phyloP scores from a whole-genome alignment of 2,113 vertebrate species.

The Junco hyemalis region DNA sequence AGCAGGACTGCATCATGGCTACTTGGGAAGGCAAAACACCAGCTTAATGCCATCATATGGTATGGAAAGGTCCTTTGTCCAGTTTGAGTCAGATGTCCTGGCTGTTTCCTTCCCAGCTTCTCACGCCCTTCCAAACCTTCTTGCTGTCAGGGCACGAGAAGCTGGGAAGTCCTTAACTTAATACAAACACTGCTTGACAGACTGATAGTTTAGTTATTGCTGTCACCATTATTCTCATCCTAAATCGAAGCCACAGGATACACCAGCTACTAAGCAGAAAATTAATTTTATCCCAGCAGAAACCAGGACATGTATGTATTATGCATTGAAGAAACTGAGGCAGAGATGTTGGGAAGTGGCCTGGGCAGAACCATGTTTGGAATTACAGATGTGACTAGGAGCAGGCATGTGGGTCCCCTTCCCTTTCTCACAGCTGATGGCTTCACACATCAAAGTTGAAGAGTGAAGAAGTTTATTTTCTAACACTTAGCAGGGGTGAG shows the following conservation, averaged over 20 bases:
- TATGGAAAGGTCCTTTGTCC: not conserved
- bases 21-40: not conserved
- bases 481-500: not conserved
- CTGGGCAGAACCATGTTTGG: not conserved
- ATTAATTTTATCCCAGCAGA: not conserved
- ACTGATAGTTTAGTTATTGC: not conserved
- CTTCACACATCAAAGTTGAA: not conserved
- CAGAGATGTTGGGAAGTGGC: not conserved
- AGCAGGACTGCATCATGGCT: not conserved
- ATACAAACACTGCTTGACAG: not conserved
- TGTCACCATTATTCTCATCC: not conserved
- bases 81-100: not conserved
- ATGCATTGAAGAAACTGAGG: not conserved
- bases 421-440: not conserved
- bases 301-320: not conserved
- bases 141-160: not conserved
- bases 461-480: not conserved
- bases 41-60: not conserved
- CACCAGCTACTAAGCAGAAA: not conserved
- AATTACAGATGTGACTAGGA: not conserved
- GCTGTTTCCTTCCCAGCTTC: not conserved
- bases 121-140: not conserved
- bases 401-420: not conserved
- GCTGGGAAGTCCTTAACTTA: not conserved
- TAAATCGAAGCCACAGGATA: not conserved